A percentile compares a stretch with the other conserved stretches of the same genome.
Conservation (phyloP, 2,797 vertebrate species). For the Phaenicophaeus curvirostris region DNA sequence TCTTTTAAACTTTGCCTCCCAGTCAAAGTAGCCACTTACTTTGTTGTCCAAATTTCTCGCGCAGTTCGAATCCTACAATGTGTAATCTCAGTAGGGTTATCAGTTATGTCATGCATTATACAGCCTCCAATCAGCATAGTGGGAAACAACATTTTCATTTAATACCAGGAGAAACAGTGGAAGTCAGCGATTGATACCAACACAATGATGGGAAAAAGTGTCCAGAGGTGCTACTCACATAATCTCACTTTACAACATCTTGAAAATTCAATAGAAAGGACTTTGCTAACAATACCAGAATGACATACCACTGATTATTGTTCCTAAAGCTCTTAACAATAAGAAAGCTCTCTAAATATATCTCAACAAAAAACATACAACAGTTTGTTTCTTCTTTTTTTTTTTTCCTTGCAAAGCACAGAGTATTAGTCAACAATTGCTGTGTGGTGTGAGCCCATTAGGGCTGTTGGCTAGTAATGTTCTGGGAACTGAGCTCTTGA, state of each 20-base stretch:
- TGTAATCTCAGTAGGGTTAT: slow-evolving; percentile 81
- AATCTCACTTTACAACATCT: slow-evolving; percentile 84
- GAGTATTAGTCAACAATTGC: slow-evolving; percentile 77
- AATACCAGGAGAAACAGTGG: slow-evolving; percentile 86
- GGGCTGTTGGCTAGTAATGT: slow-evolving; percentile 35
- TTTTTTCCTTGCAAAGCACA: slow-evolving; percentile 63
- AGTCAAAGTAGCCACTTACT: slow-evolving; percentile 49
- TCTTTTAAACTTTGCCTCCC: slow-evolving; percentile 50
- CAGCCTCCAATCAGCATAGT: slow-evolving; percentile 81
- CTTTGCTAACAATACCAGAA: slow-evolving; percentile 79
- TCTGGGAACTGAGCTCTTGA: slow-evolving; percentile 68
- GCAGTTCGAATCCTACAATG: slow-evolving; percentile 61
- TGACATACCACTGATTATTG: slow-evolving; percentile 81
- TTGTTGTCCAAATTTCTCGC: slow-evolving; percentile 59
- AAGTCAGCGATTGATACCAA: slow-evolving; percentile 87
- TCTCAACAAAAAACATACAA: slow-evolving; percentile 77
- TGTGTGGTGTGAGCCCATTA: slow-evolving; percentile 46
- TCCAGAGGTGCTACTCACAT: slow-evolving; percentile 84
- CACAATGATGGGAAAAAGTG: slow-evolving; percentile 89
- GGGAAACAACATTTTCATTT: slow-evolving; percentile 84
- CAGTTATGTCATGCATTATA: slow-evolving; percentile 80
- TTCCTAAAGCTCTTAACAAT: slow-evolving; percentile 79
- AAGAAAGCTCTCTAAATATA: slow-evolving; percentile 77
- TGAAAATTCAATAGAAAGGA: slow-evolving; percentile 84
- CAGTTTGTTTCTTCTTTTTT: slow-evolving; percentile 71